Base-by-base conservation (phyloP, 2,113 vertebrate genomes). In the Xiphias gladius region DNA sequence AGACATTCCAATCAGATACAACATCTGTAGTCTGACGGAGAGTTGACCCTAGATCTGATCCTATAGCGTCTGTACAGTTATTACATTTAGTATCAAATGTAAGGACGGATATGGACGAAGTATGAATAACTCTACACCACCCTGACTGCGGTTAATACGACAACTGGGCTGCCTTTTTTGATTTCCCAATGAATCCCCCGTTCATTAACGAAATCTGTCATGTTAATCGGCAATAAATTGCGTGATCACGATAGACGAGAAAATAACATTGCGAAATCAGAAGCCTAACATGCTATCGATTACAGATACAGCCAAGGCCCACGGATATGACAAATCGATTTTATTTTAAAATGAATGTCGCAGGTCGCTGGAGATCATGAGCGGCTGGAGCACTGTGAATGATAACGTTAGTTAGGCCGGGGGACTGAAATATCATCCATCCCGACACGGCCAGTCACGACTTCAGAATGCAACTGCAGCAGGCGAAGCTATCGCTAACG, bases 401-500 rank as follows among this genome's bases (percentile, higher is more conserved):
- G 32, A 43, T 39, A n/a, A 72, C 50, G n/a, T 69, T n/a, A 48
- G 17, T 78, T 52, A 92, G 91, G 92, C 92, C 93, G 84, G 61
- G 30, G 24, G 46, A 73, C 61, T 75, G 76, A 64, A 71, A 77
- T 22, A 80, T 61, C 86, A 54, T 86, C 82, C 86, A 87, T 58
- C 83, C 84, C 64, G 57, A 75, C 63, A 73, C 82, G 48, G 76
- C 73, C 73, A 90, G 93, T 94, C 93, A 94, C 93, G 93, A 94
- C 91, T 91, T 66, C 13, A 50, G 0, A 28, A 35, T 20, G 26
- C 71, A 83, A 65, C n/a, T 26, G 83, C 86, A 76, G 72, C 48
- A 35, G n/a, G 37, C 54, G 52, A 35, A 28, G 84, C 79, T 76
- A 76, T 65, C 54, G 76, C 61, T 52, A 86, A 22, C 68, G 50